Conservation (phyloP, 2,113 vertebrate genomes). For the Coregonus clupeaformis region DNA sequence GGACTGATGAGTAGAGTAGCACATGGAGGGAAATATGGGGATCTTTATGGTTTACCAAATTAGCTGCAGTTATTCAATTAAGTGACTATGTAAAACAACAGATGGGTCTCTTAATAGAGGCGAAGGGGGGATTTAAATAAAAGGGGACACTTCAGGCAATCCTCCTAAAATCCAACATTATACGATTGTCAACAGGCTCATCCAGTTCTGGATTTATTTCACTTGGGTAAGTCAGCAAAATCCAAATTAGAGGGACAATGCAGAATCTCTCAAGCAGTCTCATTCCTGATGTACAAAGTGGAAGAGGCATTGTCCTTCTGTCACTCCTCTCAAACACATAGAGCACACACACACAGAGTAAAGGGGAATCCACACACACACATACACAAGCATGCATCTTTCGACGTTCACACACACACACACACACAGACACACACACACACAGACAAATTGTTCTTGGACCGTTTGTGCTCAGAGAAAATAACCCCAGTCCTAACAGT, state of each 20-base stretch:
- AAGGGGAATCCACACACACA: not conserved
- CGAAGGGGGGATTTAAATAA: not conserved
- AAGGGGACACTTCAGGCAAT: constrained; percentile 30
- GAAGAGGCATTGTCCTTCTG: constrained; percentile 4
- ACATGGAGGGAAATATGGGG: constrained; percentile 7
- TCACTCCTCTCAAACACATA: not conserved
- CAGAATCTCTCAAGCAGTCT: constrained; percentile 9
- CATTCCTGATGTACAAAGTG: constrained; percentile 1
- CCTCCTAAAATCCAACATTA: constrained; percentile 47
- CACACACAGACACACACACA: constrained; percentile 22
- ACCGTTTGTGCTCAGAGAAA: constrained; percentile 17
- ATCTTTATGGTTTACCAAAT: constrained; percentile 15
- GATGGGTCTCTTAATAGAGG: not conserved
- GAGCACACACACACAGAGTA: not conserved
- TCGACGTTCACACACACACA: constrained; percentile 11
- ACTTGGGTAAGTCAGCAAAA: constrained; percentile 36
- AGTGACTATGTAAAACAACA: constrained; percentile 1
- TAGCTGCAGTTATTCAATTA: not conserved
- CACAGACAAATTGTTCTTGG: constrained; percentile 20
- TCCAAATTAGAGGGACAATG: constrained; percentile 34
- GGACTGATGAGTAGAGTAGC: not conserved
- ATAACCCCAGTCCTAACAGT: constrained; percentile 11
- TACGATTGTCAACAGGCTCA: constrained; percentile 40
- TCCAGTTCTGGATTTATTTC: constrained; percentile 30
- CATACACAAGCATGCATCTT: not conserved